phyloP scores from a whole-genome alignment of 2,888 invertebrate genomes.

The Trachelus tabidus region DNA sequence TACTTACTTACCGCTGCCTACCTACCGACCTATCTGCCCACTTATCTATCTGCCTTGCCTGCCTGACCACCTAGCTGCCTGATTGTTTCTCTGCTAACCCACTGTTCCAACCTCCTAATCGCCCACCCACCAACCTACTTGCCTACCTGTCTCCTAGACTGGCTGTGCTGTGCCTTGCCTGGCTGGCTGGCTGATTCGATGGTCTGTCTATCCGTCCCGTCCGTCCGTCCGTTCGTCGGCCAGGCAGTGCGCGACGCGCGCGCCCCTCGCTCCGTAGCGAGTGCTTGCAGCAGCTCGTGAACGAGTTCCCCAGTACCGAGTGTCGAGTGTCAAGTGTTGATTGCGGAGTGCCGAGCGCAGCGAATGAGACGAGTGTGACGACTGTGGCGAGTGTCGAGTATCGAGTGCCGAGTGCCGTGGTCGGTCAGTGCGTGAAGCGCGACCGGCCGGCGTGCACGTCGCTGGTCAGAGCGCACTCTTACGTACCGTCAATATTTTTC shows the following conservation, averaged over 20 bases:
- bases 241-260: not conserved
- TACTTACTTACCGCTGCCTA: constrained; percentile 4
- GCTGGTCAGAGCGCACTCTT: constrained; percentile 31
- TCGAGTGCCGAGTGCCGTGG: constrained; percentile 11
- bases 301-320: not conserved
- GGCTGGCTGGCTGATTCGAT: not conserved
- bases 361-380: constrained; percentile 14
- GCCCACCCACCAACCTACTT: constrained; percentile 4
- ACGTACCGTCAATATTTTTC: constrained; percentile 7
- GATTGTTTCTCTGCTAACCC: not conserved
- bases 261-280: not conserved
- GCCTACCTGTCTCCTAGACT: not conserved
- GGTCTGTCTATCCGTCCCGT: not conserved
- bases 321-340: not conserved
- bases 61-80: not conserved
- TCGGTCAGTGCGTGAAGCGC: constrained; percentile 60
- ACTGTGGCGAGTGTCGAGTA: constrained; percentile 22
- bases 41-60: not conserved
- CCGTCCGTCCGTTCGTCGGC: not conserved
- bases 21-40: constrained; percentile 1
- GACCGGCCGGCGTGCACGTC: constrained; percentile 59
- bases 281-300: not conserved
- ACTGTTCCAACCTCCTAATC: not conserved
- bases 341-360: not conserved
- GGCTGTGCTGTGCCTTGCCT: not conserved